phyloP scores from a whole-genome alignment of 2,888 invertebrate species.

The Coelogynopora nodosa region DNA sequence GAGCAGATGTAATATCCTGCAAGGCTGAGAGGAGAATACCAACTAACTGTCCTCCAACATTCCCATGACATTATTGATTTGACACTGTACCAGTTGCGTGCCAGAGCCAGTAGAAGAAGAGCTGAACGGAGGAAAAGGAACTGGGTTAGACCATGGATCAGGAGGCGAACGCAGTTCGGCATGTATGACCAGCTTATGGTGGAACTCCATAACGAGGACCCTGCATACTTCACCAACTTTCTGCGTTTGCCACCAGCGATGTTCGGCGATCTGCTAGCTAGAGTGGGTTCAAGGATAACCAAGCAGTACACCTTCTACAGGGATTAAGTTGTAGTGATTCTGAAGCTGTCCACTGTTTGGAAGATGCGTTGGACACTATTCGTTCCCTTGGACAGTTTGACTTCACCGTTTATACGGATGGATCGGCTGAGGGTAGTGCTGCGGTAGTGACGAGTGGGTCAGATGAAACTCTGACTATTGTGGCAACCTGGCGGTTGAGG shows the following conservation, averaged over 20 bases:
- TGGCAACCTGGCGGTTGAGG: too few species aligned
- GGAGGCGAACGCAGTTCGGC: constrained; percentile 46
- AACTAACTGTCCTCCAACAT: too few species aligned
- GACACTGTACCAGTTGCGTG: background rate
- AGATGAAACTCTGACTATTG: too few species aligned
- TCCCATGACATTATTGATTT: background rate
- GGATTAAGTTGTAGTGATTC: too few species aligned
- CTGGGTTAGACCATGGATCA: constrained; percentile 49
- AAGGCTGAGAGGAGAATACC: background rate
- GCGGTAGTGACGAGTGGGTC: too few species aligned
- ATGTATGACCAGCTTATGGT: constrained; percentile 48
- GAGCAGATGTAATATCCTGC: background rate
- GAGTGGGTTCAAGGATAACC: constrained; percentile 47
- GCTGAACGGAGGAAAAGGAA: constrained; percentile 42
- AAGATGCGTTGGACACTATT: too few species aligned
- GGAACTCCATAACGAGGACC: constrained; percentile 49
- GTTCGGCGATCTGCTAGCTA: constrained; percentile 49
- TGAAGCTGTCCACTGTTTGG: too few species aligned
- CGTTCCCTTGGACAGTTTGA: too few species aligned
- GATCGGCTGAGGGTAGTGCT: too few species aligned
- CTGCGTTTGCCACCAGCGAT: constrained; percentile 49
- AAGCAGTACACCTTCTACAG: constrained; percentile 43
- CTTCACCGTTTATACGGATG: too few species aligned
- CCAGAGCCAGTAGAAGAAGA: constrained; percentile 38
- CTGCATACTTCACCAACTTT: constrained; percentile 49